Conservation (phyloP, 1,140 invertebrate species). For the Drosophila nigromelanica region DNA sequence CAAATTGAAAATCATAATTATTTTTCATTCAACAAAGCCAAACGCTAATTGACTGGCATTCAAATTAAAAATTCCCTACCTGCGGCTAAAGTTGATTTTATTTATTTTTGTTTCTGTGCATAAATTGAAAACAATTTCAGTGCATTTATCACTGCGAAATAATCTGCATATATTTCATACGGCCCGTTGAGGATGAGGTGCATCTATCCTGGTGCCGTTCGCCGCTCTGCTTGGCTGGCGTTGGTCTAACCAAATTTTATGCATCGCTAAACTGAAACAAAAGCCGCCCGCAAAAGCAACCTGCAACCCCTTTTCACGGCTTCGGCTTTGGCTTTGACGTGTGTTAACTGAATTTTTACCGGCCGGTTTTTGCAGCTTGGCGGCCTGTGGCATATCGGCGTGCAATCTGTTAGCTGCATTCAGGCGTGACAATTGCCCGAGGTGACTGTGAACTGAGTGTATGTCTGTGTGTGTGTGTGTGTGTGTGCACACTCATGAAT, state of each 20-base stretch:
- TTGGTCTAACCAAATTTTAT: slow-evolving; percentile 52
- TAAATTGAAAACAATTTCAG: slow-evolving; percentile 11
- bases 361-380: slow-evolving; percentile 31
- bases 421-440: slow-evolving; percentile 46
- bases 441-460: neutral
- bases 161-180: slow-evolving; percentile 32
- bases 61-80: slow-evolving; percentile 9
- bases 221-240: slow-evolving; percentile 32
- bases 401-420: slow-evolving; percentile 72
- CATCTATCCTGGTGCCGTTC: slow-evolving; percentile 12
- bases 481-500: slow-evolving; percentile 4
- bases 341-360: slow-evolving; percentile 47
- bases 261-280: slow-evolving; percentile 53
- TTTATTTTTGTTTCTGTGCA: slow-evolving; percentile 1
- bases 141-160: slow-evolving; percentile 26
- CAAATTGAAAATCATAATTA: slow-evolving; percentile 6
- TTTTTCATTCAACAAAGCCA: neutral
- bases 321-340: slow-evolving; percentile 16
- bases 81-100: neutral
- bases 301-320: slow-evolving; percentile 39
- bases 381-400: slow-evolving; percentile 47
- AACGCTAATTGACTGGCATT: slow-evolving; percentile 7
- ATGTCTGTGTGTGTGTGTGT: slow-evolving; percentile 8
- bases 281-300: slow-evolving; percentile 14
- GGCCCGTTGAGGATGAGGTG: slow-evolving; percentile 11